Percentiles rank a stretch among this genome's conserved stretches.
Conservation (phyloP, 2,888 invertebrate genomes). For the Lucinisca nassula region DNA sequence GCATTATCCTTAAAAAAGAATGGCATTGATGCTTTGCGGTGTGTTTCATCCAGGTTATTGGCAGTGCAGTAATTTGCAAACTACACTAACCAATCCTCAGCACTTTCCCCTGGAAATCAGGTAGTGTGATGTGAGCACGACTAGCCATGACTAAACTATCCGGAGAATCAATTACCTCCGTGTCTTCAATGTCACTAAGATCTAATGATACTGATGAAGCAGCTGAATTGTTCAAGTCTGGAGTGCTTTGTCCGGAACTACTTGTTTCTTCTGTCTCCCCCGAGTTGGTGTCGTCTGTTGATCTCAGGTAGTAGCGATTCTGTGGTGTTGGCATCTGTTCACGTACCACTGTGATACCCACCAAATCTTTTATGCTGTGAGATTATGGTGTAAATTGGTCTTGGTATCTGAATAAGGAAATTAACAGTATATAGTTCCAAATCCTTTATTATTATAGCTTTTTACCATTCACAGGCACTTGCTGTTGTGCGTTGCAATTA, state of each 20-base stretch:
- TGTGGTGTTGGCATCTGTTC: neutral
- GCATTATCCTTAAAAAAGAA: slow-evolving; percentile 32
- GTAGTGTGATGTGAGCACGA: neutral
- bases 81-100: slow-evolving; percentile 22
- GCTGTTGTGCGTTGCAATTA: too few relatives aligned
- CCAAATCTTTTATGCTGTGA: slow-evolving; percentile 4
- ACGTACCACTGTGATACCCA: neutral
- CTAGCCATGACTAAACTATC: neutral
- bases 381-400: too few relatives aligned
- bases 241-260: neutral
- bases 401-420: too few relatives aligned
- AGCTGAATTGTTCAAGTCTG: neutral
- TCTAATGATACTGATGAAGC: neutral
- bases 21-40: neutral
- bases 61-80: neutral
- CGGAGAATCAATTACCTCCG: neutral
- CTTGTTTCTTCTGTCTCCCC: neutral
- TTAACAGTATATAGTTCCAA: too few relatives aligned
- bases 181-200: neutral
- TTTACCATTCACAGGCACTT: too few relatives aligned
- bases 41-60: neutral
- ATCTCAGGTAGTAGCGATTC: neutral
- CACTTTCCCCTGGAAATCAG: neutral
- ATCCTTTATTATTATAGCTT: too few relatives aligned
- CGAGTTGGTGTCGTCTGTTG: neutral